A percentile compares a stretch with the other conserved stretches of the same genome.
Conservation (phyloP, 1,140 invertebrate species). For the Drosophila navojoa region DNA sequence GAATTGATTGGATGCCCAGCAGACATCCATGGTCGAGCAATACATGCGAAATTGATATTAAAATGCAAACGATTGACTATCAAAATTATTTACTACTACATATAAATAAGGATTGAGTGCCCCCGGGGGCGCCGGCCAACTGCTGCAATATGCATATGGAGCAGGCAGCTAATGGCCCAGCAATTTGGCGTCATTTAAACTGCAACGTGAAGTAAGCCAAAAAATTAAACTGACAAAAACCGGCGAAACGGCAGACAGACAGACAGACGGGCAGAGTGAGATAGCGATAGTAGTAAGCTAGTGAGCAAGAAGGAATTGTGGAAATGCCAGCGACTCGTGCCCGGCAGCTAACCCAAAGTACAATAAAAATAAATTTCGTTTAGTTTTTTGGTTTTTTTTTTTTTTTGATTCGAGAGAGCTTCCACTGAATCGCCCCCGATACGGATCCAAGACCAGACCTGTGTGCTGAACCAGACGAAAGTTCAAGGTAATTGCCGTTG, state of each 20-base stretch:
- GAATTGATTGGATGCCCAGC: constrained; percentile 60
- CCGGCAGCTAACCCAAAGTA: constrained; percentile 45
- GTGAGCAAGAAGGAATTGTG: neutral
- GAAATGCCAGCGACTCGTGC: constrained; percentile 37
- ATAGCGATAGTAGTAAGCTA: neutral
- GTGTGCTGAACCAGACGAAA: constrained; percentile 33
- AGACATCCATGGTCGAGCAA: neutral
- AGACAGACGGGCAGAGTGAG: constrained; percentile 5
- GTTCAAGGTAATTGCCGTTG: constrained; percentile 82
- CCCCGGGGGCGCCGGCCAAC: constrained; percentile 29
- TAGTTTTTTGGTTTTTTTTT: neutral
- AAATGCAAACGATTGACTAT: constrained; percentile 77
- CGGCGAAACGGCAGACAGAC: constrained; percentile 26
- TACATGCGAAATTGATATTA: constrained; percentile 70
- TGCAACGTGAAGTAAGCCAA: constrained; percentile 68
- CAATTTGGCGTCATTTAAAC: constrained; percentile 79
- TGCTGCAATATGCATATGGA: constrained; percentile 55
- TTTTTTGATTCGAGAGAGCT: constrained; percentile 21
- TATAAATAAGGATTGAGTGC: constrained; percentile 38
- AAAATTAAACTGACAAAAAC: constrained; percentile 74
- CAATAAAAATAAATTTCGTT: constrained; percentile 72
- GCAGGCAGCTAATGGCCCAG: constrained; percentile 63
- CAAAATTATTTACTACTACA: constrained; percentile 65
- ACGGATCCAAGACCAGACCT: neutral
- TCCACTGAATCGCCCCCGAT: constrained; percentile 23